Evolutionary conservation across 2,888 invertebrate species (phyloP).

Genomic region (Tipula vernalis): DNA sequence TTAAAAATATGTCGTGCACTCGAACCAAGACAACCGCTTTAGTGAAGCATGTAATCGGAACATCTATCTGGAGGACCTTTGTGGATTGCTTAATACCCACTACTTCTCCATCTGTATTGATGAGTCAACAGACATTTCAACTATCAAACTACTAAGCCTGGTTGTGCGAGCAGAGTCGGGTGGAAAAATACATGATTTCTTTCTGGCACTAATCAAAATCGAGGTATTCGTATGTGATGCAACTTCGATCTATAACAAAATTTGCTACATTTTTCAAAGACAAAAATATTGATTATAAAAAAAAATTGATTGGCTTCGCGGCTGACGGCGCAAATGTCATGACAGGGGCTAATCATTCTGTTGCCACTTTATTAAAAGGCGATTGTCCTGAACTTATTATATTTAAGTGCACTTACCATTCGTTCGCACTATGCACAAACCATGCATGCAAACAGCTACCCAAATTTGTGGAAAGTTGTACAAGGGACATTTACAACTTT

Average conservation of each 20-base stretch:
- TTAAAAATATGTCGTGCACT: too few relatives aligned
- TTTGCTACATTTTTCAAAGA: background rate
- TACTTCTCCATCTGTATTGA: too few relatives aligned
- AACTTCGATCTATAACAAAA: background rate
- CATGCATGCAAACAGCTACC: conserved; percentile 11
- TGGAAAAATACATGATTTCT: background rate
- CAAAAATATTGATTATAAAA: background rate
- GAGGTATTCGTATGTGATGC: background rate
- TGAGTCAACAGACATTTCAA: background rate
- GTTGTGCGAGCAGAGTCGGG: background rate
- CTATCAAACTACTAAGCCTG: background rate
- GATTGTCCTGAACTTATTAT: too few relatives aligned
- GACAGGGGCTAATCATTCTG: too few relatives aligned
- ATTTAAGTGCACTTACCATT: background rate
- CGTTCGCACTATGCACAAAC: conserved; percentile 8
- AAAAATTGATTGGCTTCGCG: background rate
- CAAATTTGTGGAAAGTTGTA: background rate
- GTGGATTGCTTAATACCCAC: too few relatives aligned
- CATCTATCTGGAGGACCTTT: too few relatives aligned
- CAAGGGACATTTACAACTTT: background rate
- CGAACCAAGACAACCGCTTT: too few relatives aligned
- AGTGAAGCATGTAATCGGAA: too few relatives aligned
- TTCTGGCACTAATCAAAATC: background rate
- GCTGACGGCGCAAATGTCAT: background rate
- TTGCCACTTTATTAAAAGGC: too few relatives aligned